These are phyloP conservation scores for Thereva unica DNA, from an alignment of 2,888 invertebrate genomes.

Conservation along the genomic window DNA sequence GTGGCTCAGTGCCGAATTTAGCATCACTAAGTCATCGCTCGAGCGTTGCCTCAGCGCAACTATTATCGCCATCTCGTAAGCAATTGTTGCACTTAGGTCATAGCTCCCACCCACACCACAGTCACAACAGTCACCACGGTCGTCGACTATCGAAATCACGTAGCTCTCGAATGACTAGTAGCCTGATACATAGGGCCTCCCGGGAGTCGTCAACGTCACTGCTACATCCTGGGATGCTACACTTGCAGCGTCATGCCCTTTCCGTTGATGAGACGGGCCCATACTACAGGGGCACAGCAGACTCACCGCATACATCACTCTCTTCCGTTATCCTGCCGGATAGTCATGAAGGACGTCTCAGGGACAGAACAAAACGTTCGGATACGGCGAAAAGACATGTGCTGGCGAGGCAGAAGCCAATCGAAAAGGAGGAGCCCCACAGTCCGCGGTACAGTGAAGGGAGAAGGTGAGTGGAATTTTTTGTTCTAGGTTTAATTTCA, in stretches of 20 bases:
- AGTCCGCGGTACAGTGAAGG: slow-evolving; percentile 42
- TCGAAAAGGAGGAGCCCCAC: slow-evolving; percentile 67
- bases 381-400: slow-evolving; percentile 74
- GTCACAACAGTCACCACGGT: slow-evolving; percentile 44
- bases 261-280: slow-evolving; percentile 77
- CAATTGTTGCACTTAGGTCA: slow-evolving; percentile 52
- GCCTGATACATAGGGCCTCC: slow-evolving; percentile 53
- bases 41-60: slow-evolving; percentile 31
- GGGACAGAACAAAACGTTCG: slow-evolving; percentile 63
- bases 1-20: slow-evolving; percentile 67
- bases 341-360: slow-evolving; percentile 58
- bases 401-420: slow-evolving; percentile 74
- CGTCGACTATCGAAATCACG: slow-evolving; percentile 48
- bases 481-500: no score
- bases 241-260: slow-evolving; percentile 71
- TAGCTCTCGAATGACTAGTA: slow-evolving; percentile 52
- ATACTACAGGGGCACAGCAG: slow-evolving; percentile 46
- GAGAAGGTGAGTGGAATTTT: slow-evolving; percentile 50
- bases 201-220: slow-evolving; percentile 56
- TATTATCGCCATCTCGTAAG: slow-evolving; percentile 51
- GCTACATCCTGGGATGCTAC: slow-evolving; percentile 67
- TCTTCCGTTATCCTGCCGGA: slow-evolving; percentile 41
- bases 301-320: slow-evolving; percentile 40
- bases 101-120: slow-evolving; percentile 56
- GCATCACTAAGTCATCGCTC: slow-evolving; percentile 41